These are phyloP conservation scores for Bufo gargarizans DNA, from an alignment of 2,113 vertebrate species.

Conservation along the genomic window DNA sequence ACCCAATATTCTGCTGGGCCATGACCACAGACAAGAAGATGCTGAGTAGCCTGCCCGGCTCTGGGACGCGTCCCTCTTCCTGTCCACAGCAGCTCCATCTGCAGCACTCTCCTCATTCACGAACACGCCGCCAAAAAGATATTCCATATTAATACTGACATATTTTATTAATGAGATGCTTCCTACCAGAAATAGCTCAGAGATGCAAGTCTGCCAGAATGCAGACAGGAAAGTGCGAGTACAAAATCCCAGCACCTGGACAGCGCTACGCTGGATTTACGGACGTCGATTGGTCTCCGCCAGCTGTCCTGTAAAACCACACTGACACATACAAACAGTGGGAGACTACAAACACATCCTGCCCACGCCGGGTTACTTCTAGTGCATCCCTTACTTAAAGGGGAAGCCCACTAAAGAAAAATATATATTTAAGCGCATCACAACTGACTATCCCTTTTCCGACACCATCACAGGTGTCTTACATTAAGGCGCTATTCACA, in stretches of 20 bases:
- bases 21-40: background rate
- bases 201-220: slow-evolving; percentile 45
- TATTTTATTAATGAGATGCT: slow-evolving; percentile 58
- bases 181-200: slow-evolving; percentile 49
- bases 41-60: background rate
- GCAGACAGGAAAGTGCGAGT: slow-evolving; percentile 12
- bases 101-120: slow-evolving; percentile 33
- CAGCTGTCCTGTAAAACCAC: background rate
- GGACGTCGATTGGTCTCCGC: background rate
- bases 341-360: background rate
- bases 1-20: background rate
- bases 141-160: slow-evolving; percentile 52
- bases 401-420: background rate
- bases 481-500: no score
- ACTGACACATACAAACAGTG: background rate
- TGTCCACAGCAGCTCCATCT: slow-evolving; percentile 10
- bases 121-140: slow-evolving; percentile 31
- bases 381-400: background rate
- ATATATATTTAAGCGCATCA: no score
- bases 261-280: background rate
- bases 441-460: no score
- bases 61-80: background rate
- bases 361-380: background rate
- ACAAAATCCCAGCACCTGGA: slow-evolving; percentile 23
- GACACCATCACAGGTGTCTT: no score